phyloP scores from a whole-genome alignment of 2,888 invertebrate genomes.

The Lasioglossum leucozonium region DNA sequence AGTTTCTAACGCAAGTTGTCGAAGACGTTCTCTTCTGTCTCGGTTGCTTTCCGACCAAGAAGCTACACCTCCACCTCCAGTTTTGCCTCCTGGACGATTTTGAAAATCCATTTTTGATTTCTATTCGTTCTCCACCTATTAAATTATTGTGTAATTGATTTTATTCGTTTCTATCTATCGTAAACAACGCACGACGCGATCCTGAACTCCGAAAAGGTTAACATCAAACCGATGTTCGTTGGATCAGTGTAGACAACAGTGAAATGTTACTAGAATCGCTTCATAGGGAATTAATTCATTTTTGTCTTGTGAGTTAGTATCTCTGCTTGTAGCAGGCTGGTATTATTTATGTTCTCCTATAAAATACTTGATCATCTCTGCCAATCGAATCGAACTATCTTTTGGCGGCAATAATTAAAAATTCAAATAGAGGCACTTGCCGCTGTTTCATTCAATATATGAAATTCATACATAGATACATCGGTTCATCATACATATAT shows the following conservation, averaged over 20 bases:
- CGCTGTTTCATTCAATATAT: not conserved
- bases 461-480: not conserved
- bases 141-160: not conserved
- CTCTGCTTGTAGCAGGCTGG: too few species aligned
- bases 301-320: not conserved
- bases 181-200: not conserved
- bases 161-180: not conserved
- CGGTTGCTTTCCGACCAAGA: constrained; percentile 99
- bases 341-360: not conserved
- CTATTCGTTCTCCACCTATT: not conserved
- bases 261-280: not conserved
- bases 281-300: not conserved
- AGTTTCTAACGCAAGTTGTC: constrained; percentile 98
- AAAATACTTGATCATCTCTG: not conserved
- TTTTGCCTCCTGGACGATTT: constrained; percentile 99
- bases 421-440: not conserved
- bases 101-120: constrained; percentile 96
- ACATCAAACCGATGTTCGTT: not conserved
- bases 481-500: not conserved
- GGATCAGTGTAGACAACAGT: not conserved
- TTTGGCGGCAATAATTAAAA: not conserved
- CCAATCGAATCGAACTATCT: not conserved
- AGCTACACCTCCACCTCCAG: constrained; percentile 99
- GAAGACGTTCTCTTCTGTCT: constrained; percentile 96
- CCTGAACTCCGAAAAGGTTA: not conserved